These are phyloP conservation scores for Philaenus spumarius DNA, from an alignment of 1,140 invertebrate genomes.

Conservation along the genomic window DNA sequence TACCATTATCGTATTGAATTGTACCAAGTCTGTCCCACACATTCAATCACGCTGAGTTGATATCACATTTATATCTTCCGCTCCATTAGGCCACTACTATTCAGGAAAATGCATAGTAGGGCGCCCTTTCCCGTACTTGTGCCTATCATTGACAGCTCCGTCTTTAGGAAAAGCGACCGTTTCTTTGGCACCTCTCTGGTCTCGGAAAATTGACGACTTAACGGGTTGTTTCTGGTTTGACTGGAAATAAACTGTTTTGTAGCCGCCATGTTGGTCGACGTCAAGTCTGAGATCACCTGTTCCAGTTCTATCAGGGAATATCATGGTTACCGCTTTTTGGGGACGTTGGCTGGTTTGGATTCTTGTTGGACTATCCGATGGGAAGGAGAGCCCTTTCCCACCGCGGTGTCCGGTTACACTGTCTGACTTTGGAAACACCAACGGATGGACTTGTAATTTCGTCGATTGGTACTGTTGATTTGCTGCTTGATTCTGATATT, in stretches of 20 bases:
- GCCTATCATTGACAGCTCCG: background rate
- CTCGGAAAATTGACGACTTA: too few species aligned
- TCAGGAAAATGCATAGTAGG: too few species aligned
- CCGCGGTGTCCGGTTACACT: background rate
- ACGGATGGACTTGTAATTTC: background rate
- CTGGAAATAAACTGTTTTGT: slow-evolving; percentile 16
- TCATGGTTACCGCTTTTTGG: slow-evolving; percentile 14
- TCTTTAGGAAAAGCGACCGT: background rate
- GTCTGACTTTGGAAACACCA: background rate
- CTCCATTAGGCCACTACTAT: background rate
- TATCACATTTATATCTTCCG: slow-evolving; percentile 8
- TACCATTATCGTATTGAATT: too few species aligned
- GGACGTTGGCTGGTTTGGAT: background rate
- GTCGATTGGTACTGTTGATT: too few species aligned
- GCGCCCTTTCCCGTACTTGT: too few species aligned
- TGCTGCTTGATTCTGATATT: too few species aligned
- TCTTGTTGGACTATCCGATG: background rate
- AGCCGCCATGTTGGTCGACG: slow-evolving; percentile 23
- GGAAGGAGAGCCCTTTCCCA: slow-evolving; percentile 22
- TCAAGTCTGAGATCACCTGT: slow-evolving; percentile 31
- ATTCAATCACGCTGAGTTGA: too few species aligned
- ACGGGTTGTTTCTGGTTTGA: background rate
- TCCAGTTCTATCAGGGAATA: slow-evolving; percentile 33
- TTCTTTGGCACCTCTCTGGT: too few species aligned
- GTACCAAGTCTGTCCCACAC: too few species aligned